Conservation (phyloP, 2,113 vertebrate genomes). For the Felis chaus region DNA sequence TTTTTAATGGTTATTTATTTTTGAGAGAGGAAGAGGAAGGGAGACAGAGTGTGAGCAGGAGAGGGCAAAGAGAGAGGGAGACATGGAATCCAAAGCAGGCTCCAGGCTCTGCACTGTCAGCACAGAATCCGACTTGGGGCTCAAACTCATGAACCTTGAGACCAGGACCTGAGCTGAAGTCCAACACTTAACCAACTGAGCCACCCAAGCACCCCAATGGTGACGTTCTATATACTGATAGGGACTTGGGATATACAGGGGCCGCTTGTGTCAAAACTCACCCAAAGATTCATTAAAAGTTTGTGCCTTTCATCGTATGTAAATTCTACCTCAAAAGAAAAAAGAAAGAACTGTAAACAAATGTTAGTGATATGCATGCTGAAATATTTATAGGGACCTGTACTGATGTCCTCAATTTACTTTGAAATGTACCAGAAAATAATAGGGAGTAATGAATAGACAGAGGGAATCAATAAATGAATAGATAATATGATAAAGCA, state of each 20-base stretch:
- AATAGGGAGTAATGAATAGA: background rate
- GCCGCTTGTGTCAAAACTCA: constrained; percentile 10
- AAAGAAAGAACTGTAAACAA: background rate
- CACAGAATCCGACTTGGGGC: too few relatives aligned
- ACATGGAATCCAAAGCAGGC: too few relatives aligned
- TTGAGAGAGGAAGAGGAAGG: too few relatives aligned
- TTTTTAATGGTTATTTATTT: too few relatives aligned
- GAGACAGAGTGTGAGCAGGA: too few relatives aligned
- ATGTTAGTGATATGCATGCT: background rate
- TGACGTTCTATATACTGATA: background rate
- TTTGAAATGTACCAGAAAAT: constrained; percentile 28
- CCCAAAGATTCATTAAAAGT: background rate
- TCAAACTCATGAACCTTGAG: too few relatives aligned
- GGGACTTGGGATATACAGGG: background rate
- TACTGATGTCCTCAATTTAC: constrained; percentile 2
- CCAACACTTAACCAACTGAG: too few relatives aligned
- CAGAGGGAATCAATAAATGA: constrained; percentile 10
- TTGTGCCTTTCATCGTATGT: background rate
- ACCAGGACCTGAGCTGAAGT: too few relatives aligned
- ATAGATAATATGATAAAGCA: background rate
- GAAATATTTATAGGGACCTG: constrained; percentile 3
- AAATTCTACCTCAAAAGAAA: constrained; percentile 27
- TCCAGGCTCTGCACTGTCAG: too few relatives aligned
- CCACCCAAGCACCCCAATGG: background rate
- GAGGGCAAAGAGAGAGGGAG: too few relatives aligned